A percentile compares a stretch with the other conserved stretches of the same genome.
Evolutionary conservation across 2,797 vertebrate species (phyloP).

Genomic region (Acridotheres tristis): DNA sequence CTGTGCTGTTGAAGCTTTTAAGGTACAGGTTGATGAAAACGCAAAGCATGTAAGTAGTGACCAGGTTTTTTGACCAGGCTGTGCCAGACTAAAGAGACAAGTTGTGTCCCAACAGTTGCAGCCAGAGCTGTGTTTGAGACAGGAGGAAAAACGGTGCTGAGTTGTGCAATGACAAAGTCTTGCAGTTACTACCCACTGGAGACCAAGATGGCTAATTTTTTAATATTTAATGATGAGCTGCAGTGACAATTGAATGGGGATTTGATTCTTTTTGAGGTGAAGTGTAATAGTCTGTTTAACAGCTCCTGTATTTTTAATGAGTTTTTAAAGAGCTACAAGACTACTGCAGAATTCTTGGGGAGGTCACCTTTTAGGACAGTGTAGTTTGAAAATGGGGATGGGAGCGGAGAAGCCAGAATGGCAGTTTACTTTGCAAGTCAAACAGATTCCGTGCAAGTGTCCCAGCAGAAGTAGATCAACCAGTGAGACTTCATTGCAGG

Average conservation of each 20-base stretch:
- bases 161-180: not conserved
- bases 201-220: not conserved
- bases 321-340: not conserved
- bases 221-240: not conserved
- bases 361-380: not conserved
- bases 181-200: not conserved
- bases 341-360: not conserved
- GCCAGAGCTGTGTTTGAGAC: not conserved
- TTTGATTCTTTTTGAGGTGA: not conserved
- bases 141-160: not conserved
- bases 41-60: not conserved
- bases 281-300: not conserved
- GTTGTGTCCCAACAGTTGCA: not conserved
- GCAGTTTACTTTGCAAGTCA: not conserved
- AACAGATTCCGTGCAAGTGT: not conserved
- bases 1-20: conserved; percentile 8
- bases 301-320: not conserved
- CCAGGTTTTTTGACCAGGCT: not conserved
- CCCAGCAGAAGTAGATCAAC: not conserved
- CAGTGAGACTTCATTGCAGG: not conserved
- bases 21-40: not conserved
- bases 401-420: not conserved
- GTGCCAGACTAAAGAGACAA: not conserved
- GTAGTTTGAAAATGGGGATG: not conserved
- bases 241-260: not conserved